These are phyloP conservation scores for Erpornis zantholeuca DNA, from an alignment of 2,113 vertebrate genomes.

Conservation along the genomic window DNA sequence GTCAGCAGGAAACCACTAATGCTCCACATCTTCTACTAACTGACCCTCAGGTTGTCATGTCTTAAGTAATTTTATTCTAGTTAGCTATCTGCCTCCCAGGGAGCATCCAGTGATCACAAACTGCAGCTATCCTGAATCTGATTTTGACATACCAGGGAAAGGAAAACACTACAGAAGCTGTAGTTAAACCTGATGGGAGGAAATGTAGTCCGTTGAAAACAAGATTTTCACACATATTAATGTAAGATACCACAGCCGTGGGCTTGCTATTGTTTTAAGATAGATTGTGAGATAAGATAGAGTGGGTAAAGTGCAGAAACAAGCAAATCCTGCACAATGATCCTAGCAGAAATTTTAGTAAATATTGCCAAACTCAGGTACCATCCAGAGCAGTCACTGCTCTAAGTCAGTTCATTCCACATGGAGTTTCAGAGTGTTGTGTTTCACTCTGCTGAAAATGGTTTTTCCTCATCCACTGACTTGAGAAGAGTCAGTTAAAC, in stretches of 20 bases:
- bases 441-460: not conserved
- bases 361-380: not conserved
- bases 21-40: not conserved
- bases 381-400: not conserved
- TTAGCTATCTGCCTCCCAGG: not conserved
- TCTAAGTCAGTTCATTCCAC: not conserved
- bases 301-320: not conserved
- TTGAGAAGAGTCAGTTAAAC: not conserved
- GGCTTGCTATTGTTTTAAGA: not conserved
- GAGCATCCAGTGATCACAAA: rapidly evolving
- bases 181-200: not conserved
- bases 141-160: not conserved
- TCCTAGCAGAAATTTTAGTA: not conserved
- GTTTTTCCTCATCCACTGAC: not conserved
- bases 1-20: not conserved
- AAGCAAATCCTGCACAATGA: not conserved
- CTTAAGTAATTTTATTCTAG: not conserved
- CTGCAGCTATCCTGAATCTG: not conserved
- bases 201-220: not conserved
- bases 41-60: not conserved
- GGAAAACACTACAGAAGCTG: not conserved
- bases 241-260: not conserved
- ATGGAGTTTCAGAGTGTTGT: rapidly evolving
- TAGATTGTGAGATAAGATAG: not conserved
- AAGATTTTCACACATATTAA: not conserved